A percentile compares a stretch with the other conserved stretches of the same genome.
phyloP scores from a whole-genome alignment of 35 echinoderm and acorn worm genomes.

The Heliocidaris tuberculata region DNA sequence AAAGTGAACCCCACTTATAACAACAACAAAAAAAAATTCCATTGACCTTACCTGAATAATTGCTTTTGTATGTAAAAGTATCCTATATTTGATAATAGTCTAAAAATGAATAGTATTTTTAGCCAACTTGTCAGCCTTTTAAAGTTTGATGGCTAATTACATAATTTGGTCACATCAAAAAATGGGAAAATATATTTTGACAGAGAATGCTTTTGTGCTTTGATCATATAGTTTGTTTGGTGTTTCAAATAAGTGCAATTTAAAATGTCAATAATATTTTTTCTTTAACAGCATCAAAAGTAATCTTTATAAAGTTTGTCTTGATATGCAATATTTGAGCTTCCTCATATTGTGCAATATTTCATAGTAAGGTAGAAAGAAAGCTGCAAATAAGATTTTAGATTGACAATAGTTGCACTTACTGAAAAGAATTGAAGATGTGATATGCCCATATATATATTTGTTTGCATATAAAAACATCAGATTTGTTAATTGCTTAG shows the following conservation, averaged over 20 bases:
- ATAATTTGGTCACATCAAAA: background rate
- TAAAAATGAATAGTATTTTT: background rate
- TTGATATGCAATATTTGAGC: background rate
- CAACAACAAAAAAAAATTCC: background rate
- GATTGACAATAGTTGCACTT: background rate
- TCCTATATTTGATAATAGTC: background rate
- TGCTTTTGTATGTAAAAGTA: background rate
- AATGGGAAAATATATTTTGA: background rate
- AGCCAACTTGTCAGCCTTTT: background rate
- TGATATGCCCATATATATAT: background rate
- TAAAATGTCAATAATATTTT: background rate
- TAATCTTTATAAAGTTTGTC: background rate
- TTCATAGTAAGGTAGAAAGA: background rate
- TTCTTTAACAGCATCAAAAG: background rate
- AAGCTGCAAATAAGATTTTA: background rate
- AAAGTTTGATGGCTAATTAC: background rate
- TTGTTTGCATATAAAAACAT: background rate
- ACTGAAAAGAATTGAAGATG: background rate
- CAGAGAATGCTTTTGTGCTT: background rate
- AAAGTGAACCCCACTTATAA: too few relatives aligned
- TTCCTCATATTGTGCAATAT: background rate
- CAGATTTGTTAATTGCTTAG: background rate
- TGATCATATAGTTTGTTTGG: background rate
- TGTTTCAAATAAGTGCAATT: background rate
- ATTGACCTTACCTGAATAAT: background rate